Evolutionary conservation across 2,888 invertebrate genomes (phyloP).

Genomic region (Achlya flavicornis): DNA sequence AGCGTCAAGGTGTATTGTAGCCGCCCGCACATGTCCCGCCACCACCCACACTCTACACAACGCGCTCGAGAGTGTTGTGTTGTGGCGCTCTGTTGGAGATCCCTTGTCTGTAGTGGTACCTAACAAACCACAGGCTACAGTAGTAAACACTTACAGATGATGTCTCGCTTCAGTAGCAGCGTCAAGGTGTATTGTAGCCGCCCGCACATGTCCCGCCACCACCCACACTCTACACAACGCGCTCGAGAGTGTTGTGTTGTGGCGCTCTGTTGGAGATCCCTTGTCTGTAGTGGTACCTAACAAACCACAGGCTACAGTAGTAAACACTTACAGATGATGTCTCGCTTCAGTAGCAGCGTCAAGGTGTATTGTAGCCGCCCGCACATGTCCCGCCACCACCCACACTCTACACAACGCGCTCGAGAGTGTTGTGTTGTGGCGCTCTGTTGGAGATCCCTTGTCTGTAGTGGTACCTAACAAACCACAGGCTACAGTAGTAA

Average conservation of each 20-base stretch:
- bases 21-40: conserved; percentile 92
- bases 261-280: conserved; percentile 82
- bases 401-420: conserved; percentile 93
- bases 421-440: conserved; percentile 82
- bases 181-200: conserved; percentile 88
- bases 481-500: too few relatives aligned
- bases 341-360: conserved; percentile 68
- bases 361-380: conserved; percentile 89
- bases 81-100: conserved; percentile 80
- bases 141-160: not conserved
- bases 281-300: conserved; percentile 89
- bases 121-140: too few relatives aligned
- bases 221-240: conserved; percentile 93
- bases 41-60: conserved; percentile 92
- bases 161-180: conserved; percentile 59
- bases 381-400: conserved; percentile 92
- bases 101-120: conserved; percentile 89
- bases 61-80: conserved; percentile 88
- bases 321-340: too few relatives aligned
- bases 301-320: too few relatives aligned
- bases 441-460: conserved; percentile 84
- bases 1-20: conserved; percentile 87
- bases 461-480: conserved; percentile 87
- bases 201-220: conserved; percentile 92
- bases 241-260: conserved; percentile 86